phyloP scores from a whole-genome alignment of 2,888 invertebrate species.

The Blastobasis lacticolella region DNA sequence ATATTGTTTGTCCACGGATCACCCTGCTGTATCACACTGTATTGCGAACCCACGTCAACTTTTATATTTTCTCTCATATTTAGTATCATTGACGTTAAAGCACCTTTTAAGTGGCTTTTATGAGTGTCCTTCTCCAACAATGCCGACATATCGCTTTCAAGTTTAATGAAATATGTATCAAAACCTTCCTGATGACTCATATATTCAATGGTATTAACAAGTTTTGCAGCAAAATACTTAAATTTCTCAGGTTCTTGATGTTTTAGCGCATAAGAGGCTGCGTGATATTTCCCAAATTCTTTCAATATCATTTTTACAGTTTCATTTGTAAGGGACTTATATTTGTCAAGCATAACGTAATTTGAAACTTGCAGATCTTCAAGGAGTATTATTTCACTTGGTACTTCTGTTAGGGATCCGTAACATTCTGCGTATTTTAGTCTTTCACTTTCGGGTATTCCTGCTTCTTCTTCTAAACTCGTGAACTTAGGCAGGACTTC shows the following conservation, averaged over 20 bases:
- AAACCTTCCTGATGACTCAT: too few species aligned
- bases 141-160: not conserved
- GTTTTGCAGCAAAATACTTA: not conserved
- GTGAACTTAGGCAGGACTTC: slow-evolving; percentile 25
- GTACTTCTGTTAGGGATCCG: not conserved
- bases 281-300: not conserved
- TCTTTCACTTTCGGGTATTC: slow-evolving; percentile 21
- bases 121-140: not conserved
- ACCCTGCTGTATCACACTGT: too few species aligned
- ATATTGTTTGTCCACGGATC: too few species aligned
- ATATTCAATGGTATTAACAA: not conserved
- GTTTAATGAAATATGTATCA: slow-evolving; percentile 5
- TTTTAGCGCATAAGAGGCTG: not conserved
- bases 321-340: not conserved
- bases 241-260: not conserved
- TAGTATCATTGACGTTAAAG: too few species aligned
- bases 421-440: slow-evolving; percentile 14
- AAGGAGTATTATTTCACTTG: not conserved
- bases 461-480: slow-evolving; percentile 19
- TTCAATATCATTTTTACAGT: not conserved
- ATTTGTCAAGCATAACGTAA: not conserved
- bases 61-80: too few species aligned
- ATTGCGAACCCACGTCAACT: too few species aligned
- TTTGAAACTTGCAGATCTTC: not conserved
- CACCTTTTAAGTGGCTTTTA: too few species aligned